These are phyloP conservation scores for Drosophila mimetica DNA, from an alignment of 2,888 invertebrate genomes.

Conservation along the genomic window DNA sequence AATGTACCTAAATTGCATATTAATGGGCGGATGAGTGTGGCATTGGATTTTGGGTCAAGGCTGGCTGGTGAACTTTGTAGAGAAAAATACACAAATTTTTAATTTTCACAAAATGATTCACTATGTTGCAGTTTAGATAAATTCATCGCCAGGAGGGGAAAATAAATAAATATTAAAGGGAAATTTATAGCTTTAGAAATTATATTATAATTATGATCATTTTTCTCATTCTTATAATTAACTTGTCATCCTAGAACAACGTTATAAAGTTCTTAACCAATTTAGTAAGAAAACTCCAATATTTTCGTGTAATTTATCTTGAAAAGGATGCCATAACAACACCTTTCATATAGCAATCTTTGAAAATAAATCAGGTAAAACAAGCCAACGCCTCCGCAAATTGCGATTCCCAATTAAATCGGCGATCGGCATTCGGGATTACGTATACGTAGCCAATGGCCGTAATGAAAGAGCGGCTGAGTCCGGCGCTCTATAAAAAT, in stretches of 20 bases:
- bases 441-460: conserved; percentile 24
- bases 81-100: neutral
- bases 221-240: neutral
- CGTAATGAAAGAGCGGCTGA: conserved; percentile 65
- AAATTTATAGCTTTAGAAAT: too few relatives aligned
- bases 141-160: too few relatives aligned
- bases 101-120: too few relatives aligned
- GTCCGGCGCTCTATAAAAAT: conserved; percentile 42
- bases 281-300: neutral
- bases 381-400: conserved; percentile 37
- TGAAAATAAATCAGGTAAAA: conserved; percentile 27
- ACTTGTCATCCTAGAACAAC: neutral
- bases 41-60: conserved; percentile 18
- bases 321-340: conserved; percentile 3
- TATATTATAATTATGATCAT: too few relatives aligned
- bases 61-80: conserved; percentile 7
- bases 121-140: too few relatives aligned
- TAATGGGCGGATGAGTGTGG: conserved; percentile 9
- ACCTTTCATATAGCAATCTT: conserved; percentile 1
- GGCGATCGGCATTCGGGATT: conserved; percentile 32
- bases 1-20: conserved; percentile 18
- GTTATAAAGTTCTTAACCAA: neutral
- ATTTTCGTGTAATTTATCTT: neutral
- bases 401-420: conserved; percentile 36
- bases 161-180: too few relatives aligned